phyloP scores from a whole-genome alignment of 2,797 vertebrate species.

The Poeciliopsis paucimaculata region DNA sequence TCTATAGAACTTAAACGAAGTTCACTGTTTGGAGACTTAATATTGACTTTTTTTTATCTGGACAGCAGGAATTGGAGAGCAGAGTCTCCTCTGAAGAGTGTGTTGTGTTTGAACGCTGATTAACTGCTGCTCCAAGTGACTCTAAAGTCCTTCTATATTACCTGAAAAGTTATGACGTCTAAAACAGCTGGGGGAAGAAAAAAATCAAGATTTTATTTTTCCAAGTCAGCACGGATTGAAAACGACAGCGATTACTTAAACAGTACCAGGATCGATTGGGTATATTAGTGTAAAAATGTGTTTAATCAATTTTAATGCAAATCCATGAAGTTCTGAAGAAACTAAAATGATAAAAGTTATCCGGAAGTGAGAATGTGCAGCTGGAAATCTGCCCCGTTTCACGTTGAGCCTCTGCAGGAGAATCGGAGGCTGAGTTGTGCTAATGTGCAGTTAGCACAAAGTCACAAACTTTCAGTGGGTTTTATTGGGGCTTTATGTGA shows the following conservation, averaged over 20 bases:
- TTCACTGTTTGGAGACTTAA: not conserved
- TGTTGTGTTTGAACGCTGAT: not conserved
- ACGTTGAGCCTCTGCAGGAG: constrained; percentile 19
- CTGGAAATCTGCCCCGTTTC: constrained; percentile 6
- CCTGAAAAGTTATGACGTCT: not conserved
- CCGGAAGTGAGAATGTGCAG: not conserved
- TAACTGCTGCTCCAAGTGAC: not conserved
- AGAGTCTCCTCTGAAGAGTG: constrained; percentile 37
- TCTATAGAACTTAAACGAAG: not conserved
- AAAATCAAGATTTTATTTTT: not conserved
- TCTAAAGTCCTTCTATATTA: not conserved
- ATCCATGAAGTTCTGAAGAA: not conserved
- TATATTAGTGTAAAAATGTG: not conserved
- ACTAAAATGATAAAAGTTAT: not conserved
- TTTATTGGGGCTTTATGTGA: not conserved
- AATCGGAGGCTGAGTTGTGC: constrained; percentile 23
- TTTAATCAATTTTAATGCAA: not conserved
- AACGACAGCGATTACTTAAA: not conserved
- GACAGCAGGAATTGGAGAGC: constrained; percentile 6
- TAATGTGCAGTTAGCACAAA: constrained; percentile 20
- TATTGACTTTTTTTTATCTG: not conserved
- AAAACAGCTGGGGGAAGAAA: not conserved
- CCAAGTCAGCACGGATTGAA: not conserved
- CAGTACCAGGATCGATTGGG: not conserved
- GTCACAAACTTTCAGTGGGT: not conserved